Evolutionary conservation across 2,113 vertebrate species (phyloP).

Genomic region (Baryphthengus martii): DNA sequence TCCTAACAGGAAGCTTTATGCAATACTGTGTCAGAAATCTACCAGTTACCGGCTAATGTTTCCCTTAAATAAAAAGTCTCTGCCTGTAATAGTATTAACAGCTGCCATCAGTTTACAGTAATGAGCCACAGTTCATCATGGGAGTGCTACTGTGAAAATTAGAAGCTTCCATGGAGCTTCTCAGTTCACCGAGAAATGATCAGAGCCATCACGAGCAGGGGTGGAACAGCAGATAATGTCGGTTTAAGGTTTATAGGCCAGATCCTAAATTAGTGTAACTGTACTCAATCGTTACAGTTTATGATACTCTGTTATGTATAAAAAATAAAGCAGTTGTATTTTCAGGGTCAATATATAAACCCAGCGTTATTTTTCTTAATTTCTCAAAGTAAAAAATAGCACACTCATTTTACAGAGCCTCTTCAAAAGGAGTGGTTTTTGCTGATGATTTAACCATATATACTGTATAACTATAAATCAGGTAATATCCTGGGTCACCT

Average conservation of each 20-base stretch:
- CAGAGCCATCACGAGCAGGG: background rate
- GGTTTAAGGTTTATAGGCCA: background rate
- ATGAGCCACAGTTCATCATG: slow-evolving; percentile 60
- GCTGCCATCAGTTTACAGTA: slow-evolving; percentile 70
- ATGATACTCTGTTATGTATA: background rate
- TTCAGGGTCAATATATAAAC: background rate
- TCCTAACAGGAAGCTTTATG: slow-evolving; percentile 70
- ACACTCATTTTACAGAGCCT: background rate
- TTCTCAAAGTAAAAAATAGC: background rate
- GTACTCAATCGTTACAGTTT: background rate
- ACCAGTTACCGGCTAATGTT: slow-evolving; percentile 64
- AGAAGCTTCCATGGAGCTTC: slow-evolving; percentile 40
- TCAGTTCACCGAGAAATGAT: slow-evolving; percentile 16
- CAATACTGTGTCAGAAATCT: slow-evolving; percentile 70
- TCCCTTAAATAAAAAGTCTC: slow-evolving; percentile 72
- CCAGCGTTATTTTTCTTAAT: background rate
- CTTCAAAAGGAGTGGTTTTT: background rate
- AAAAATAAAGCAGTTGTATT: background rate
- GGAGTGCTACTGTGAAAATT: slow-evolving; percentile 51
- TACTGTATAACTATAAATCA: background rate
- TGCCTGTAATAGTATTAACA: slow-evolving; percentile 67
- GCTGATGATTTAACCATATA: background rate
- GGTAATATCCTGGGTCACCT: background rate
- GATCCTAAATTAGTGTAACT: background rate
- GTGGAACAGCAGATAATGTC: background rate